phyloP scores from a whole-genome alignment of 1,140 invertebrate genomes.

The Steinernema feltiae region DNA sequence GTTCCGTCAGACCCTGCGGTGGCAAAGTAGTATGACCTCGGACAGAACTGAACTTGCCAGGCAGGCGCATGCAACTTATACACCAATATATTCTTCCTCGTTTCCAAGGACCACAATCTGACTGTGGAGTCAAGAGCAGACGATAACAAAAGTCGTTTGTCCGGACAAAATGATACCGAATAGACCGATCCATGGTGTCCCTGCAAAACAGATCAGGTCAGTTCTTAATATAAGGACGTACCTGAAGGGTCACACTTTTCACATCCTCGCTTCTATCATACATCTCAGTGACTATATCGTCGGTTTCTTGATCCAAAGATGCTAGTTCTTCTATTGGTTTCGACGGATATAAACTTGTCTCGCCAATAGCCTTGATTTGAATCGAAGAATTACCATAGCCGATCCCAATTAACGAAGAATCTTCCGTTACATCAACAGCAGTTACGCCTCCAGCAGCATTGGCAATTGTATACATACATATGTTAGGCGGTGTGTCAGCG shows the following conservation, averaged over 20 bases:
- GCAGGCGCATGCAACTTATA: slow-evolving; percentile 62
- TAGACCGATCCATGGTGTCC: slow-evolving; percentile 89
- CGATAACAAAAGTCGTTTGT: slow-evolving; percentile 78
- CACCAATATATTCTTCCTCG: slow-evolving; percentile 86
- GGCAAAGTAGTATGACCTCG: slow-evolving; percentile 88
- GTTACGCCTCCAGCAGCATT: slow-evolving; percentile 67
- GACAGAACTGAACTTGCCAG: slow-evolving; percentile 63
- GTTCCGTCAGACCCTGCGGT: slow-evolving; percentile 84
- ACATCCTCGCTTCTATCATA: neutral
- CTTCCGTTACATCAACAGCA: slow-evolving; percentile 82
- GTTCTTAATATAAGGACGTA: too few relatives aligned
- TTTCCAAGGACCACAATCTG: slow-evolving; percentile 86
- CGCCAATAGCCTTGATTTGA: slow-evolving; percentile 74
- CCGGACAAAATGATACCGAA: slow-evolving; percentile 80
- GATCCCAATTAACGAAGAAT: slow-evolving; percentile 80
- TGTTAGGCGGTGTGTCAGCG: slow-evolving; percentile 79
- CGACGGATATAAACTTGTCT: slow-evolving; percentile 38
- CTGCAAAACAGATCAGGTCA: too few relatives aligned
- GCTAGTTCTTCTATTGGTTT: slow-evolving; percentile 43
- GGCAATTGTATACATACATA: slow-evolving; percentile 90
- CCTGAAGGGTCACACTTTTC: neutral
- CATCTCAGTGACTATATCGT: slow-evolving; percentile 33
- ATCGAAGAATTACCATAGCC: slow-evolving; percentile 82
- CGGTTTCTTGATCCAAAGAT: slow-evolving; percentile 38
- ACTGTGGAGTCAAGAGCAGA: slow-evolving; percentile 89